Evolutionary conservation across 37 sponge, comb jelly and placozoan genomes (phyloP).

Genomic region (Dysidea cf. avara): DNA sequence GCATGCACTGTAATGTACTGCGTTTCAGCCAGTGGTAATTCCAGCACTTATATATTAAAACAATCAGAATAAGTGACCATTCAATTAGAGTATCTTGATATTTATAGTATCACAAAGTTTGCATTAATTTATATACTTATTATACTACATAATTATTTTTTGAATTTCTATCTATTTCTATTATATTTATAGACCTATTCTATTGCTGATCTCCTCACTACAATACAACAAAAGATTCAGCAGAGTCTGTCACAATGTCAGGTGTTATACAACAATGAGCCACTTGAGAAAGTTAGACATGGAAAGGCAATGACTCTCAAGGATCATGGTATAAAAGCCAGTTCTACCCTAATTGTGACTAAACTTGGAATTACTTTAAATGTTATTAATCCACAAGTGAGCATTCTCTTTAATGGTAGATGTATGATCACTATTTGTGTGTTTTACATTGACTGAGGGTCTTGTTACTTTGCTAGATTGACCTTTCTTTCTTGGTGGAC

Average conservation of each 20-base stretch:
- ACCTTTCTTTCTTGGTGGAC: no score
- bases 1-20: no score
- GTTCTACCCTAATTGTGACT: conserved; percentile 37
- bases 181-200: conserved; percentile 20
- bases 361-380: conserved; percentile 56
- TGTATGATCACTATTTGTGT: no score
- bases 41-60: no score
- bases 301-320: conserved; percentile 30
- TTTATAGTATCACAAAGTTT: no score
- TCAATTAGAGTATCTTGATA: no score
- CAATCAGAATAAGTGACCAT: no score
- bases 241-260: conserved; percentile 35
- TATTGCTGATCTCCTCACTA: conserved; percentile 9
- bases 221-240: conserved; percentile 10
- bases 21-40: no score
- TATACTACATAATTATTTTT: no score
- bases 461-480: no score
- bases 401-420: conserved; percentile 58
- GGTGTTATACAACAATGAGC: conserved; percentile 22
- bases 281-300: conserved; percentile 31
- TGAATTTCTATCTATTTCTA: not conserved
- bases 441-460: no score
- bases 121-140: no score
- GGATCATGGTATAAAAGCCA: conserved; percentile 31
- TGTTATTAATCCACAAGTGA: conserved; percentile 20